A percentile compares a stretch with the other conserved stretches of the same genome.
These are phyloP conservation scores for Caenorhabditis auriculariae DNA, from an alignment of 2,888 invertebrate species.

Conservation along the genomic window DNA sequence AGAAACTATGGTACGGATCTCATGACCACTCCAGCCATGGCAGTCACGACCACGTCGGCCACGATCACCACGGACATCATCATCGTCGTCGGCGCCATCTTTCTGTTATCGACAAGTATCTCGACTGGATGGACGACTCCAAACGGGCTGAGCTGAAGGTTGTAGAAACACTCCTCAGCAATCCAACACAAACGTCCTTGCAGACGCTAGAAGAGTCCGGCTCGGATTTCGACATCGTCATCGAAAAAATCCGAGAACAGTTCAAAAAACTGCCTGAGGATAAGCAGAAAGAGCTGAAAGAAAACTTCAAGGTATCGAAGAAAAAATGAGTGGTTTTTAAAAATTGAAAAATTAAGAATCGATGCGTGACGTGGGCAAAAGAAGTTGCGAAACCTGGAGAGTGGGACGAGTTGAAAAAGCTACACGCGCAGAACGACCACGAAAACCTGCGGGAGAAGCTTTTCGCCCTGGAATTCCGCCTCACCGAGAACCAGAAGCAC, in stretches of 20 bases:
- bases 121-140: slow-evolving; percentile 32
- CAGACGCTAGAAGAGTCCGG: slow-evolving; percentile 12
- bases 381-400: slow-evolving; percentile 31
- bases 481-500: slow-evolving; percentile 36
- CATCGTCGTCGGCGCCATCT: slow-evolving; percentile 28
- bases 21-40: slow-evolving; percentile 11
- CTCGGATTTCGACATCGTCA: slow-evolving; percentile 18
- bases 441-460: slow-evolving; percentile 14
- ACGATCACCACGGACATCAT: slow-evolving; percentile 13
- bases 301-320: slow-evolving; percentile 20
- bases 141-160: slow-evolving; percentile 22
- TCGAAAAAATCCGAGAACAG: slow-evolving; percentile 36
- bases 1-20: slow-evolving; percentile 47
- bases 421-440: slow-evolving; percentile 13
- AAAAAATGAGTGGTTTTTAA: too few relatives aligned
- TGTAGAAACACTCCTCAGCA: slow-evolving; percentile 6
- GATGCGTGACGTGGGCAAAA: slow-evolving; percentile 33
- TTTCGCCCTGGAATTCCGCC: slow-evolving; percentile 17
- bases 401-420: slow-evolving; percentile 28
- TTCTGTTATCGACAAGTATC: slow-evolving; percentile 28
- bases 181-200: neutral
- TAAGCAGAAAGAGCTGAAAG: slow-evolving; percentile 23
- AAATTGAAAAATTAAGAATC: slow-evolving; percentile 13
- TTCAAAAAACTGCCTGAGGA: slow-evolving; percentile 21
- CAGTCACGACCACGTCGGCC: slow-evolving; percentile 19